Percentiles rank a stretch among this genome's conserved stretches.
Evolutionary conservation across 1,140 invertebrate genomes (phyloP).

Genomic region (Meloidogyne hapla): DNA sequence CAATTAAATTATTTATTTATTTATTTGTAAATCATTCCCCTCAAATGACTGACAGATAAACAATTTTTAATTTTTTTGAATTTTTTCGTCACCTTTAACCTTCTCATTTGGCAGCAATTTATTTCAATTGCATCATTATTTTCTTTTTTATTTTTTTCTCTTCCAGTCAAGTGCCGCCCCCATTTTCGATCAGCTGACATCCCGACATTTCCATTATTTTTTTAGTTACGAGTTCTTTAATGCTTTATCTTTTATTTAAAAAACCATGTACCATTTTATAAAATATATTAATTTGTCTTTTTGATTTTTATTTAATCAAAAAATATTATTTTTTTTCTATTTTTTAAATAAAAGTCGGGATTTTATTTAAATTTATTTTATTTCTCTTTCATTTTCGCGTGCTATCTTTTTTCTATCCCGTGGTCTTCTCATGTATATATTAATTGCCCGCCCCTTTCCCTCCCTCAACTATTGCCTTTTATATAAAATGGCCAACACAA

Average conservation of each 20-base stretch:
- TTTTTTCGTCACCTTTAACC: too few species aligned
- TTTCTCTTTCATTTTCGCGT: background rate
- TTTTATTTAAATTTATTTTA: background rate
- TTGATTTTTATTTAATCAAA: too few species aligned
- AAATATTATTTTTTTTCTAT: too few species aligned
- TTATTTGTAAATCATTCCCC: too few species aligned
- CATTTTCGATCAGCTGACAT: background rate
- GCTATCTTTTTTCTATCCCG: too few species aligned
- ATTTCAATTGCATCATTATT: background rate
- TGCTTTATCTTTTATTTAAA: conserved; percentile 1
- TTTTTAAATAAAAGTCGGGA: background rate
- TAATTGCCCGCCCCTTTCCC: background rate
- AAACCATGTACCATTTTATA: too few species aligned
- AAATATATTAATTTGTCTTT: too few species aligned
- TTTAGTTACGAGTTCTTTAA: background rate
- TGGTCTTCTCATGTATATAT: background rate
- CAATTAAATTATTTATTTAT: too few species aligned
- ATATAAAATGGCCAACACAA: background rate
- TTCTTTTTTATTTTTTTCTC: background rate
- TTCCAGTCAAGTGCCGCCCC: background rate
- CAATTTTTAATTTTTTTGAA: too few species aligned
- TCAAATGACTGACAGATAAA: too few species aligned
- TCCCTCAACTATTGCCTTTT: background rate
- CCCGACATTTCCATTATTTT: background rate
- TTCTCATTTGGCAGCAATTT: background rate